phyloP scores from a whole-genome alignment of 2,888 invertebrate species.

The Meloe dianella region DNA sequence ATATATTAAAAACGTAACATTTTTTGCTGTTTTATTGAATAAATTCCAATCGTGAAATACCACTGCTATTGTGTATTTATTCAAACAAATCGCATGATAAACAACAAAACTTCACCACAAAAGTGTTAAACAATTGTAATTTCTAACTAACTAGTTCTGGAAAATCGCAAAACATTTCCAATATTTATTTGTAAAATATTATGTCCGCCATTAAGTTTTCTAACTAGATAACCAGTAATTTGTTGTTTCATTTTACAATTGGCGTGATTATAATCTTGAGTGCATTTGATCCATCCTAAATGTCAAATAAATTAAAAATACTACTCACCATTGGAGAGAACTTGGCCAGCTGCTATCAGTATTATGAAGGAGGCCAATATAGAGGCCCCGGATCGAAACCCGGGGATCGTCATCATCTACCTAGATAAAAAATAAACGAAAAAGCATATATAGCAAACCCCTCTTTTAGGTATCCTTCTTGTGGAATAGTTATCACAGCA shows the following conservation, averaged over 20 bases:
- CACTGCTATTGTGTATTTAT: conserved; percentile 7
- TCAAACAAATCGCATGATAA: conserved; percentile 13
- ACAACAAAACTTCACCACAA: neutral
- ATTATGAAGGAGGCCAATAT: conserved; percentile 53
- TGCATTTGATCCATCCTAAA: conserved; percentile 39
- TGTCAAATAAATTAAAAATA: conserved; percentile 38
- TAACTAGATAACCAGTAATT: neutral
- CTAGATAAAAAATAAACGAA: conserved; percentile 44
- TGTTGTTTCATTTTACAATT: conserved; percentile 25
- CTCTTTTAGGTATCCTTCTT: conserved; percentile 38
- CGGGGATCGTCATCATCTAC: conserved; percentile 53
- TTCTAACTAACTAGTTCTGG: conserved; percentile 14
- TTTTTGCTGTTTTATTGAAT: conserved; percentile 34
- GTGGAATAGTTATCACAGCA: conserved; percentile 33
- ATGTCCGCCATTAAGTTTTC: neutral
- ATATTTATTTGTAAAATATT: conserved; percentile 20
- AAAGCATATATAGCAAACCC: conserved; percentile 52
- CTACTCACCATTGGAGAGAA: conserved; percentile 58
- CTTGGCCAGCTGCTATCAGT: conserved; percentile 54
- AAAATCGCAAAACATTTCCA: conserved; percentile 16
- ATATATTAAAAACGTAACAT: conserved; percentile 45
- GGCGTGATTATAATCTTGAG: conserved; percentile 37
- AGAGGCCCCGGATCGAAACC: conserved; percentile 42
- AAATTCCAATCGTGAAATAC: conserved; percentile 7
- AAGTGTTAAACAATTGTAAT: conserved; percentile 3